Conservation (phyloP, 2,888 invertebrate species). For the Auanema sp. region DNA sequence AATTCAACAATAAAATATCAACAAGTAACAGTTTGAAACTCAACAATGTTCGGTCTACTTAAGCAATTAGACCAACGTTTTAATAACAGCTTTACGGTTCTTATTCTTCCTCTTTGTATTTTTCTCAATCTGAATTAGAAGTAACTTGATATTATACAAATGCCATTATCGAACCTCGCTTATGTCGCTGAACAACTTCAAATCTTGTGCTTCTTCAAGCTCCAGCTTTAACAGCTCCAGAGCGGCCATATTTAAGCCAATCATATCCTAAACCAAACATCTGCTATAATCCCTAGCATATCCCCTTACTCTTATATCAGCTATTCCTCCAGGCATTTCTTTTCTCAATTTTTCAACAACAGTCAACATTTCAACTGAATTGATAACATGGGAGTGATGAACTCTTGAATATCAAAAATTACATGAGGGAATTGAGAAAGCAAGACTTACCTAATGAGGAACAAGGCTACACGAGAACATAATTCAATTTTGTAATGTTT, state of each 20-base stretch:
- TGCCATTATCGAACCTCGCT: slow-evolving; percentile 17
- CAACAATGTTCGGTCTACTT: neutral
- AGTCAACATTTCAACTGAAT: slow-evolving; percentile 75
- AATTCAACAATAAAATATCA: neutral
- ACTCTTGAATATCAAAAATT: slow-evolving; percentile 32
- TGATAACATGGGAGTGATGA: slow-evolving; percentile 74
- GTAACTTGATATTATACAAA: neutral
- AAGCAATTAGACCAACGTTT: slow-evolving; percentile 19
- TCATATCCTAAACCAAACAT: slow-evolving; percentile 73
- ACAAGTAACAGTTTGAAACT: slow-evolving; percentile 2
- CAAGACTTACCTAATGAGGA: slow-evolving; percentile 66
- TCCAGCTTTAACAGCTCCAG: slow-evolving; percentile 78
- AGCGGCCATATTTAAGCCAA: slow-evolving; percentile 84
- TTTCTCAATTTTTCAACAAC: slow-evolving; percentile 74
- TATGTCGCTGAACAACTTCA: slow-evolving; percentile 63
- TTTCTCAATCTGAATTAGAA: slow-evolving; percentile 2
- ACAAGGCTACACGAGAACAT: slow-evolving; percentile 77
- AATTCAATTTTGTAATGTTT: slow-evolving; percentile 78
- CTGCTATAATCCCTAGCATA: neutral
- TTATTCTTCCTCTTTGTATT: slow-evolving; percentile 35
- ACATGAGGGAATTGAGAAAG: neutral
- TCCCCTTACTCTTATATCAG: slow-evolving; percentile 63
- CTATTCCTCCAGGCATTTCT: slow-evolving; percentile 70
- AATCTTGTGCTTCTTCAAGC: slow-evolving; percentile 77
- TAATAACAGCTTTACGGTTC: slow-evolving; percentile 36